Percentiles rank a stretch among this genome's conserved stretches.
Evolutionary conservation across 2,113 vertebrate genomes (phyloP).

Genomic region (Spheniscus mendiculus): DNA sequence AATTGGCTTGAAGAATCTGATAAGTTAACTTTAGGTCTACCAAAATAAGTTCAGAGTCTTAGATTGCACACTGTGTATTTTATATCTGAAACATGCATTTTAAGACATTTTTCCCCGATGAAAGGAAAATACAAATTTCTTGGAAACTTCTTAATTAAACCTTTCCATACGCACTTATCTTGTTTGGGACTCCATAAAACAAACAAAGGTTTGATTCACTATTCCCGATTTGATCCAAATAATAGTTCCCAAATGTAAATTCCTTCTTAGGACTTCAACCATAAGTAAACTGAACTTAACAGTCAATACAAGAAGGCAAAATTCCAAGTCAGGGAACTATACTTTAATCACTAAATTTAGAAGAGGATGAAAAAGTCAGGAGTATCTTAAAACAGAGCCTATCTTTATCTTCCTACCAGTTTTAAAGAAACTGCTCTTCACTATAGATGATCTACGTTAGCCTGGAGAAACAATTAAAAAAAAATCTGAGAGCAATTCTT

Average conservation of each 20-base stretch:
- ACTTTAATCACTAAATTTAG: conserved; percentile 3
- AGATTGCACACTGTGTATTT: not conserved
- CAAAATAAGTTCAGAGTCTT: not conserved
- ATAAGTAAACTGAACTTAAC: not conserved
- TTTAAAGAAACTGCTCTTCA: not conserved
- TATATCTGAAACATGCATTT: not conserved
- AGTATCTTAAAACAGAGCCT: not conserved
- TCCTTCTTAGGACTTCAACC: not conserved
- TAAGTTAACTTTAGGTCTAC: not conserved
- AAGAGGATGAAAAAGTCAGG: not conserved
- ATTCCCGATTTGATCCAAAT: not conserved
- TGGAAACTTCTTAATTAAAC: not conserved
- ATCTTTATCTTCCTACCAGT: not conserved
- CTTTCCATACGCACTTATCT: not conserved
- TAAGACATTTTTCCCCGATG: not conserved
- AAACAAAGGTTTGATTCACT: not conserved
- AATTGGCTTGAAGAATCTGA: not conserved
- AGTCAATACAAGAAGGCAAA: not conserved
- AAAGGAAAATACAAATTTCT: not conserved
- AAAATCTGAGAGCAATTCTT: not conserved
- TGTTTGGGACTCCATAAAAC: not conserved
- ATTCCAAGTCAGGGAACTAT: not conserved
- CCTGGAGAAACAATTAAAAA: not conserved
- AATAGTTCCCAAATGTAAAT: not conserved
- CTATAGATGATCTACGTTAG: not conserved